These are phyloP conservation scores for Drosophila takahashii DNA, from an alignment of 1,140 invertebrate genomes.

Conservation along the genomic window DNA sequence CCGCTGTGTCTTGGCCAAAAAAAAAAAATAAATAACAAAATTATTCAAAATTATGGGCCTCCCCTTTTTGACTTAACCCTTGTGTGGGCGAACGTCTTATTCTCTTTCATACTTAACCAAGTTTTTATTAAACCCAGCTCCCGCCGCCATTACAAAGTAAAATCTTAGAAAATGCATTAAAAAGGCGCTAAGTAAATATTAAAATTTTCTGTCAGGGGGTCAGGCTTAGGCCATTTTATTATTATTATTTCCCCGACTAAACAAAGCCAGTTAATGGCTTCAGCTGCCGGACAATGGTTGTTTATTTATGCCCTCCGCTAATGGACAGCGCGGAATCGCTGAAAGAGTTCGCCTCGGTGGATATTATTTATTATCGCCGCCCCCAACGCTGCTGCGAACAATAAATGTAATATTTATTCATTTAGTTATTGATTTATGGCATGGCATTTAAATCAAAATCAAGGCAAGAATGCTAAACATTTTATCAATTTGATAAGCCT, in stretches of 20 bases:
- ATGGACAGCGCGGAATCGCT: constrained; percentile 68
- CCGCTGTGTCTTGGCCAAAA: constrained; percentile 24
- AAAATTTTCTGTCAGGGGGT: constrained; percentile 67
- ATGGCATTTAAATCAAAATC: constrained; percentile 71
- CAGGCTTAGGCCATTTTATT: constrained; percentile 70
- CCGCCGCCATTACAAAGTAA: constrained; percentile 18
- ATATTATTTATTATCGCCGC: constrained; percentile 69
- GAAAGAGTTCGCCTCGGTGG: constrained; percentile 45
- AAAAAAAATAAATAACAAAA: constrained; percentile 71
- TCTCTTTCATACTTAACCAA: constrained; percentile 52
- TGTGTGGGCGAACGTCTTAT: constrained; percentile 23
- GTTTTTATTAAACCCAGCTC: constrained; percentile 69
- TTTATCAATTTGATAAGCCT: constrained; percentile 77
- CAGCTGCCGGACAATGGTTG: constrained; percentile 43
- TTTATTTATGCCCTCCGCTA: constrained; percentile 70
- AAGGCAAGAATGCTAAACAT: constrained; percentile 50
- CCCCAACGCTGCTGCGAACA: constrained; percentile 23
- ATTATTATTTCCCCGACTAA: constrained; percentile 68
- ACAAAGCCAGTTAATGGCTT: constrained; percentile 72
- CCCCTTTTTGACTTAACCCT: constrained; percentile 57
- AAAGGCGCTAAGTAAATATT: constrained; percentile 75
- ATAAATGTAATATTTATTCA: constrained; percentile 76
- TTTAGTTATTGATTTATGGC: constrained; percentile 74
- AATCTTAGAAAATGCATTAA: constrained; percentile 70
- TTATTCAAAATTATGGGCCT: constrained; percentile 76